Evolutionary conservation across 2,113 vertebrate species (phyloP), one percentile per base, ranked within the genome.

Genomic region (Eublepharis macularius): DNA sequence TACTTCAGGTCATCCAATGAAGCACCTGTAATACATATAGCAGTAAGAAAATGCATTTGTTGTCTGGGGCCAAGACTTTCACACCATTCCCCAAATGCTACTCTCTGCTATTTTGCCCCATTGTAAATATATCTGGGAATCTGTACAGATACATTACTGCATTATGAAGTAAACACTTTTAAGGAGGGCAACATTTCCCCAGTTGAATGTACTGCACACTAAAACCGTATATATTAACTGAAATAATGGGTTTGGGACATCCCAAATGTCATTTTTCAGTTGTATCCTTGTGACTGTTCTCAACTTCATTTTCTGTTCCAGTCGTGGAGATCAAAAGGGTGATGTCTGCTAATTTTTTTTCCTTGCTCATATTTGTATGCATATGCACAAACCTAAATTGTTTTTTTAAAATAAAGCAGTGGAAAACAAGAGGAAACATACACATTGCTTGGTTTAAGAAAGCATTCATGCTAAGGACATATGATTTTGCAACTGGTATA

Each of bases 51-150:
- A 73, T 43, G 43, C 6, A 19, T 57, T 73, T 60, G 19, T 29
- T n/a, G n/a, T 74, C 24, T 34, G 12, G 36, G n/a, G 47, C 47
- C 26, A 32, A 57, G 34, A 32, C 32, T 5, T 34, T 32, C 57
- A 26, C 49, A 19, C 43, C 49, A 39, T 36, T 85, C 17, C 51
- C 26, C 2, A 39, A 34, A 45, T 47, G 4, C 29, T 51, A 11
- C 43, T 69, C 68, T 54, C 39, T 74, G 41, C 32, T 72, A n/a
- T 14, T 60, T 73, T 47, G n/a, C 60, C 2, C 24, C 54, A 29
- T 32, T 36, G 7, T 73, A 73, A 80, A 73, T 85, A 63, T 85
- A 47, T 60, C 54, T 85, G 54, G 68, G 76, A 74, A 65, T 80
- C n/a, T 45, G 54, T 45, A 8, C 39, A 60, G 39, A 36, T 49